Conservation (phyloP, 2,797 vertebrate genomes). For the Pachyuromys duprasi region DNA sequence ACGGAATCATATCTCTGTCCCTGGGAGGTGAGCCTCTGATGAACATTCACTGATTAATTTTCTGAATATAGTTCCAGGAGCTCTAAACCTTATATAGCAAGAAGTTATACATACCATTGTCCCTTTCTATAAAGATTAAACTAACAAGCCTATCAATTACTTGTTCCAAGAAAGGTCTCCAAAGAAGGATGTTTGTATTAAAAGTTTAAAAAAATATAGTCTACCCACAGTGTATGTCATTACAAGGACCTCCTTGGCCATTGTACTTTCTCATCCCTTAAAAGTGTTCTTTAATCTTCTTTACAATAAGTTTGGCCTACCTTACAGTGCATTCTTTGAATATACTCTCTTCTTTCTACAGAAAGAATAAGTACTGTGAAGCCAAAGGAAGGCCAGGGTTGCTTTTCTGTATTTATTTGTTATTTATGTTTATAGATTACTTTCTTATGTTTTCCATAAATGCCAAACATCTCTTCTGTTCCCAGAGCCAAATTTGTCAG, state of each 20-base stretch:
- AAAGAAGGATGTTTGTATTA: neutral
- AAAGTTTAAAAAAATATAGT: neutral
- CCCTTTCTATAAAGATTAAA: neutral
- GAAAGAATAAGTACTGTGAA: neutral
- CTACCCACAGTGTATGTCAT: neutral
- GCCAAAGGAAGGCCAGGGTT: neutral
- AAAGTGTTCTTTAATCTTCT: neutral
- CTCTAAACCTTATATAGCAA: neutral
- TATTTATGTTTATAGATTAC: neutral
- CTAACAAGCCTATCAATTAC: neutral
- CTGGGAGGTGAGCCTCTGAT: neutral
- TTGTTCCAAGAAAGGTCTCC: neutral
- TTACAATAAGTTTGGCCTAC: neutral
- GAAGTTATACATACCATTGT: neutral
- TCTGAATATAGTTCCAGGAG: neutral
- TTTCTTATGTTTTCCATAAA: neutral
- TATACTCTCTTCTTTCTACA: neutral
- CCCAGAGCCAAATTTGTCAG: neutral
- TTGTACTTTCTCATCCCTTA: neutral
- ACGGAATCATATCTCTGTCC: neutral
- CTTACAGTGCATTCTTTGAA: neutral
- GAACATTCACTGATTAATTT: neutral
- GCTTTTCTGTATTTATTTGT: neutral
- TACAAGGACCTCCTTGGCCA: neutral
- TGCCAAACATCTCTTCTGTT: neutral